phyloP scores from a whole-genome alignment of 2,888 invertebrate species.

The Acronicta leporina region DNA sequence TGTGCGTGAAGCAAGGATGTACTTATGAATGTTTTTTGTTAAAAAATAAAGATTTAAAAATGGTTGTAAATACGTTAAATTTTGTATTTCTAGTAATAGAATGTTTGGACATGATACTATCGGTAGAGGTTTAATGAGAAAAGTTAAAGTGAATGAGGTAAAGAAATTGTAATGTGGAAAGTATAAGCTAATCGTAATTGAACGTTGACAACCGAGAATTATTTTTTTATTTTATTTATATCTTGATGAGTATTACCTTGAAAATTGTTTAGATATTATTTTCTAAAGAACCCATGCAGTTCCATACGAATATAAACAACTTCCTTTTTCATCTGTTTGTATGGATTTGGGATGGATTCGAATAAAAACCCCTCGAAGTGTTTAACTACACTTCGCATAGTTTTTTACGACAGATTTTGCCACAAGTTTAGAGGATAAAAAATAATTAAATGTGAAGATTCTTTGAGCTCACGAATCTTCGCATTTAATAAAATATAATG shows the following conservation, averaged over 20 bases:
- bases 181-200: conserved; percentile 71
- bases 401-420: conserved; percentile 70
- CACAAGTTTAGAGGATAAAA: conserved; percentile 66
- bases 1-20: conserved; percentile 83
- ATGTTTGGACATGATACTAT: conserved; percentile 82
- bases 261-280: conserved; percentile 52
- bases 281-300: conserved; percentile 79
- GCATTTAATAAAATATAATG: conserved; percentile 75
- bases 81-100: conserved; percentile 89
- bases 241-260: conserved; percentile 60
- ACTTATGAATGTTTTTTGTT: conserved; percentile 86
- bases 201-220: conserved; percentile 71
- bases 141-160: conserved; percentile 67
- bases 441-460: conserved; percentile 80
- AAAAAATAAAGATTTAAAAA: conserved; percentile 78
- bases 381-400: conserved; percentile 33
- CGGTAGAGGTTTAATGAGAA: conserved; percentile 74
- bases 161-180: conserved; percentile 71
- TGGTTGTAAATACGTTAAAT: conserved; percentile 89
- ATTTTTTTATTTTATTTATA: conserved; percentile 62
- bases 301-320: conserved; percentile 85
- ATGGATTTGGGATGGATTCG: conserved; percentile 84
- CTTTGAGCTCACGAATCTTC: conserved; percentile 85
- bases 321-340: conserved; percentile 86
- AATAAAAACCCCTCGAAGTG: conserved; percentile 60